These are phyloP conservation scores for Paedocypris micromegethes DNA, from an alignment of 2,797 vertebrate species.

Conservation along the genomic window DNA sequence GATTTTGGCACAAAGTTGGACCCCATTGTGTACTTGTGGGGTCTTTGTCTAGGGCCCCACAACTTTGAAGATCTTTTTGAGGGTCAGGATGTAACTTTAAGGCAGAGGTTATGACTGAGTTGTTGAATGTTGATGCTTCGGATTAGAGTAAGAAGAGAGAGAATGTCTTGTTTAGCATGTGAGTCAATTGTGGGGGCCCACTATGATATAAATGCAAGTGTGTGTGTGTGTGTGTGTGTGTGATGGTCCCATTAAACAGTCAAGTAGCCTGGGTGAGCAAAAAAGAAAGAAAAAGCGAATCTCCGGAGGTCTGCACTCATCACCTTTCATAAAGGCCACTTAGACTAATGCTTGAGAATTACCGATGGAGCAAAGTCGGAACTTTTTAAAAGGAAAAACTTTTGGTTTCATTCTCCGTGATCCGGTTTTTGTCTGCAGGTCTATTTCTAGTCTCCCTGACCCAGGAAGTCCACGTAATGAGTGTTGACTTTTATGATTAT, in stretches of 20 bases:
- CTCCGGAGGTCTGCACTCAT: slow-evolving; percentile 13
- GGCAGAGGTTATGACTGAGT: too few relatives aligned
- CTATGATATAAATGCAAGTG: neutral
- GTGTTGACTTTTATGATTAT: slow-evolving; percentile 18
- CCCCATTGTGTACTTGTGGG: too few relatives aligned
- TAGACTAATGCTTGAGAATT: neutral
- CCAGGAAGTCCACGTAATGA: neutral
- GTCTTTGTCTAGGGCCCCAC: too few relatives aligned
- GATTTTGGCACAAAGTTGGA: too few relatives aligned
- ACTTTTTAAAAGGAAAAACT: neutral
- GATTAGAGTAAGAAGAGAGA: too few relatives aligned
- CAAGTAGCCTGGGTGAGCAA: neutral
- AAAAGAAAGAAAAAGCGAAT: neutral
- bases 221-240: slow-evolving; percentile 2
- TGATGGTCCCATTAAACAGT: slow-evolving; percentile 1
- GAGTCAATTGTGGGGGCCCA: too few relatives aligned
- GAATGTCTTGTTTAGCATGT: too few relatives aligned
- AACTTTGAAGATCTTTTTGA: too few relatives aligned
- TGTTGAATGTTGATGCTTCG: too few relatives aligned
- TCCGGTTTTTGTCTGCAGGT: neutral
- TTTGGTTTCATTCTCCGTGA: neutral
- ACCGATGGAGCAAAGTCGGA: slow-evolving; percentile 3
- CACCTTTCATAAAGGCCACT: slow-evolving; percentile 12
- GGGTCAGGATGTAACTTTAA: too few relatives aligned
- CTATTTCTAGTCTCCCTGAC: slow-evolving; percentile 2